A percentile compares a stretch with the other conserved stretches of the same genome.
phyloP scores from a whole-genome alignment of 2,113 vertebrate species.

The Dicerorhinus sumatrensis region DNA sequence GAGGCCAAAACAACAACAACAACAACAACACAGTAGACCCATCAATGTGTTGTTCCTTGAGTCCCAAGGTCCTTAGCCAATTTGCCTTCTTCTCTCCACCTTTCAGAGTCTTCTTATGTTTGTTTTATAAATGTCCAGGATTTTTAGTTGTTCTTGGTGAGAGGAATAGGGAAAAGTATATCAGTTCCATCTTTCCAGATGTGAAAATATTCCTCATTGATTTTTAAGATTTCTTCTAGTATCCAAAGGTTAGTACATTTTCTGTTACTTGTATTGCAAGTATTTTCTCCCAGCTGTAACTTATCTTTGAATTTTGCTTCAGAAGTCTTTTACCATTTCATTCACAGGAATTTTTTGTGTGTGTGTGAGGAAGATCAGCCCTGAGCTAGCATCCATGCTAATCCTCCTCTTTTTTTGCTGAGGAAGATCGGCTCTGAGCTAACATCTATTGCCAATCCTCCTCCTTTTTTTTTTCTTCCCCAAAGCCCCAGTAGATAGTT shows the following conservation, averaged over 20 bases:
- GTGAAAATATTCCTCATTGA: background rate
- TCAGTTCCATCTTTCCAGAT: background rate
- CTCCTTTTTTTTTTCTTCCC: too few relatives aligned
- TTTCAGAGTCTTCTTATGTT: background rate
- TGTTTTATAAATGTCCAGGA: background rate
- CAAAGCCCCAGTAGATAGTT: too few relatives aligned
- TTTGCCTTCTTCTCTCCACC: background rate
- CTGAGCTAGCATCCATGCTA: too few relatives aligned
- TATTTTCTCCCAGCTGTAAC: background rate
- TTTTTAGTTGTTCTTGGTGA: background rate
- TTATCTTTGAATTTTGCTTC: background rate
- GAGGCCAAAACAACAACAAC: background rate
- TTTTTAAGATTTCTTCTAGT: background rate
- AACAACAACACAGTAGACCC: background rate
- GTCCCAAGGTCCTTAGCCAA: background rate
- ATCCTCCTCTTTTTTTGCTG: too few relatives aligned
- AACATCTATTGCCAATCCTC: too few relatives aligned
- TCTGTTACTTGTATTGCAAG: background rate
- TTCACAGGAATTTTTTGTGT: background rate
- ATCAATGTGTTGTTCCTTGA: background rate
- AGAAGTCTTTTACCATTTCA: background rate
- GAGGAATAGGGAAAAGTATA: background rate
- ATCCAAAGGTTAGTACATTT: background rate
- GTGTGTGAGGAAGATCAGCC: too few relatives aligned
- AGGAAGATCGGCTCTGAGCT: too few relatives aligned